Conservation (phyloP, 1,140 invertebrate genomes). For the Limonius californicus region DNA sequence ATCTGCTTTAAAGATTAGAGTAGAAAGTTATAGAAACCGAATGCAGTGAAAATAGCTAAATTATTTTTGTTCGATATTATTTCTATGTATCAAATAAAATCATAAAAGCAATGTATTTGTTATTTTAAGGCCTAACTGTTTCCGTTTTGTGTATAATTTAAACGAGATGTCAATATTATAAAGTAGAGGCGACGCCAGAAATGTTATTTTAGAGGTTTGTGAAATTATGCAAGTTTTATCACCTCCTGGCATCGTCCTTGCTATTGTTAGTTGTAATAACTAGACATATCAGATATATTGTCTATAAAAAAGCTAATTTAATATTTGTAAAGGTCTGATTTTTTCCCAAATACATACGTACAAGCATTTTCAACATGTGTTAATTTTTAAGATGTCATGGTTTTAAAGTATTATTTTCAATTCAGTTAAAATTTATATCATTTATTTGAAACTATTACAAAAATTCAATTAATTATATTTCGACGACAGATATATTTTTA, state of each 20-base stretch:
- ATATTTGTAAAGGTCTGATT: too few species aligned
- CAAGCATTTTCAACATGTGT: too few species aligned
- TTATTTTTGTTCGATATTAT: background rate
- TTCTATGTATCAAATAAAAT: background rate
- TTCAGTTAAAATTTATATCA: too few species aligned
- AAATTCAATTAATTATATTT: too few species aligned
- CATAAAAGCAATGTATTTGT: background rate
- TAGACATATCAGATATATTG: background rate
- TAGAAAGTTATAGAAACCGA: conserved; percentile 14
- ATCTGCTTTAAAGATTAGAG: conserved; percentile 20
- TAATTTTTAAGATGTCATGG: too few species aligned
- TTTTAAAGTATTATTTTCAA: too few species aligned
- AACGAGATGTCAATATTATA: background rate
- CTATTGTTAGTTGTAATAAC: conserved; percentile 8
- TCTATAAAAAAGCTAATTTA: too few species aligned
- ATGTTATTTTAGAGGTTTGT: background rate
- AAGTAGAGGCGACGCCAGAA: background rate
- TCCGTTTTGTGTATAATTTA: background rate
- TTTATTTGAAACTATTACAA: too few species aligned
- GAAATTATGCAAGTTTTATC: background rate
- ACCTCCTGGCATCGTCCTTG: background rate
- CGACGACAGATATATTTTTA: too few species aligned
- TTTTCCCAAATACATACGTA: too few species aligned
- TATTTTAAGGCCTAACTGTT: conserved; percentile 1
- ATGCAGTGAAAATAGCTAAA: background rate